Base-by-base conservation (phyloP, 2,113 vertebrate species). In the Orientallactaga bullata region DNA sequence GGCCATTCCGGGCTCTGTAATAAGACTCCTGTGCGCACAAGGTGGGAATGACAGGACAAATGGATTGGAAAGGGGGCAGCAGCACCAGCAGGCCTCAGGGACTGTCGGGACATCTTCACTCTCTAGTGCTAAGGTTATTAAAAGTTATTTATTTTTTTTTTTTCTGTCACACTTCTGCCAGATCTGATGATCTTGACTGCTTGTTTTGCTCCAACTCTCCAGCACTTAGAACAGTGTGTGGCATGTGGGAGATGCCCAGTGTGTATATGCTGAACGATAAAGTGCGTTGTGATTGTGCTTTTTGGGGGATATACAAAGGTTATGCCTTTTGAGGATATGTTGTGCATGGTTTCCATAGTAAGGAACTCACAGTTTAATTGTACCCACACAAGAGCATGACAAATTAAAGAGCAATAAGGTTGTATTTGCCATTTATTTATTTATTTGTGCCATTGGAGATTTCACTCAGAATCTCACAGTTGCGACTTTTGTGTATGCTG, bases 131-230 rank as follows among this genome's bases (percentile, higher is more conserved):
- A 10, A 63, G 5, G 28, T 51, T 71, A 80, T 79, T 26, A 82
- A 80, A 89, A 66, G n/a, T 9, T 26, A 35, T 92, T 69, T 83
- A 12, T 80, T 63, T 92, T 95, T 66, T 55, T 12, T 55, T 84
- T 73, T 47, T 35, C 13, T 6, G 5, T 66, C 10, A 61, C 68
- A 80, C 8, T 63, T 74, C 83, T 28, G 39, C 35, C 26, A 68
- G 9, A 68, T 8, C 20, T 68, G 28, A 66, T 5, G 8, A 26
- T 39, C 20, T 82, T 21, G 17, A 23, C 26, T 55, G 30, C 51
- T 63, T 72, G 61, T 37, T 68, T 28, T 35, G 11, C 66, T 91
- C 26, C 51, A 88, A 30, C 23, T 61, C 5, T 7, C 42, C 10
- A 2, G 24, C 58, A 63, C 32, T 82, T 55, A 35, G 82, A 37